Base-by-base conservation (phyloP, 2,888 invertebrate species). In the Meganola albula region DNA sequence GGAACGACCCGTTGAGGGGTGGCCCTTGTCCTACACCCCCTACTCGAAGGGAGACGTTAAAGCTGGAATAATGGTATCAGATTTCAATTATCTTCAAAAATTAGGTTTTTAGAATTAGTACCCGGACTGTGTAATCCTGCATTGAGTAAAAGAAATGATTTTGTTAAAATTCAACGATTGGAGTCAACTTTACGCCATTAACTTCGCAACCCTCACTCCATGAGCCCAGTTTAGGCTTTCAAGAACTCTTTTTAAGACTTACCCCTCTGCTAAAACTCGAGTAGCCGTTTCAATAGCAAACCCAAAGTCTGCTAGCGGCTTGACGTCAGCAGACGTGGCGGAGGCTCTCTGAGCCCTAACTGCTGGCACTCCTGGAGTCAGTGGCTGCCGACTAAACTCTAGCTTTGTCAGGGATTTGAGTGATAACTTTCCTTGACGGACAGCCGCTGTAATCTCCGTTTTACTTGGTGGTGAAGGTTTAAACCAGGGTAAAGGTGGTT, bases 281-380 rank as follows among this genome's bases (percentile, higher is more conserved):
- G 93, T 92, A 0, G 93, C 94, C 25, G 90, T 87, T 48, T 92
- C 90, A 43, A 91, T 89, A 1, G 90, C 89, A 54, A 89, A 90
- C 0, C 92, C 95, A 0, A 89, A 77, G 5, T 90, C 79, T 0
- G 93, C 90, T 23, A 93, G 45, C 2, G 88, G 84, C 10, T 90
- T 88, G 0, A 92, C 90, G 20, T 77, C 86, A 0, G 79, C 66
- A 1, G 88, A 84, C 0, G 92, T 92, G 27, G 90, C 90, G 0
- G 92, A 87, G 0, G 92, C 90, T 27, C 89, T 87, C 58, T 93
- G 93, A 29, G 94, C 94, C 22, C 90, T 87, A 44, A 87, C 89
- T 11, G 91, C 90, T 0, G 93, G 92, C 3, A 90, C 88, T 36
- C 89, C 79, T 0, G 74, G 47, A 1, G 72, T 74, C 22, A 90